A percentile compares a stretch with the other conserved stretches of the same genome.
phyloP scores from a whole-genome alignment of 2,113 vertebrate genomes.

The Tinamus guttatus region DNA sequence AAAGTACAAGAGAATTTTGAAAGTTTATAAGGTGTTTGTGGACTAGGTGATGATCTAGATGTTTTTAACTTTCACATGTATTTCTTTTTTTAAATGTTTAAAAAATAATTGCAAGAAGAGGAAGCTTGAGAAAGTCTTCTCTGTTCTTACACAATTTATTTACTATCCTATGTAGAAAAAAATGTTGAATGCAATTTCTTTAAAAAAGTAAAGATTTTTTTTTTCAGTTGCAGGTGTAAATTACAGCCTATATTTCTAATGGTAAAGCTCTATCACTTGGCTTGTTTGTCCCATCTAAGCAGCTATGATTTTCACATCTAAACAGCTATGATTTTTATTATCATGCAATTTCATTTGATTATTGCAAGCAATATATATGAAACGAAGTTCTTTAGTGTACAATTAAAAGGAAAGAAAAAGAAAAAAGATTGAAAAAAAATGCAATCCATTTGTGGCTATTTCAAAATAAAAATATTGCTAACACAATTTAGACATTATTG shows the following conservation, averaged over 20 bases:
- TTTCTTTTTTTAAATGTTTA: no score
- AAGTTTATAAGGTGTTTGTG: not conserved
- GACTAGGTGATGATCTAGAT: not conserved
- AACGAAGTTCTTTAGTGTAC: not conserved
- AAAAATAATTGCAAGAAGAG: accelerated
- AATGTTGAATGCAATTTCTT: not conserved
- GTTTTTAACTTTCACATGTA: not conserved
- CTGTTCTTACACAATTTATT: not conserved
- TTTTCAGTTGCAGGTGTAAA: not conserved
- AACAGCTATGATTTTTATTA: not conserved
- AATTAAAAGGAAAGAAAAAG: not conserved
- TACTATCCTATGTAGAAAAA: not conserved
- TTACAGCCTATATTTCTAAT: not conserved
- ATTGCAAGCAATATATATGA: not conserved
- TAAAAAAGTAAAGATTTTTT: not conserved
- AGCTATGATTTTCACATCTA: not conserved
- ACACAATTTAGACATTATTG: not conserved
- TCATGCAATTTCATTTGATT: not conserved
- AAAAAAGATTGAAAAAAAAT: not conserved
- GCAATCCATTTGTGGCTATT: not conserved
- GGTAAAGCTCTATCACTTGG: not conserved
- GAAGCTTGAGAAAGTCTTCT: not conserved
- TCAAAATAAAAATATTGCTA: not conserved
- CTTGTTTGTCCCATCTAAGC: not conserved
- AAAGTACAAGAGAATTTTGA: not conserved